These are phyloP conservation scores for Aphelinus certus DNA, from an alignment of 1,140 invertebrate genomes.

Conservation along the genomic window DNA sequence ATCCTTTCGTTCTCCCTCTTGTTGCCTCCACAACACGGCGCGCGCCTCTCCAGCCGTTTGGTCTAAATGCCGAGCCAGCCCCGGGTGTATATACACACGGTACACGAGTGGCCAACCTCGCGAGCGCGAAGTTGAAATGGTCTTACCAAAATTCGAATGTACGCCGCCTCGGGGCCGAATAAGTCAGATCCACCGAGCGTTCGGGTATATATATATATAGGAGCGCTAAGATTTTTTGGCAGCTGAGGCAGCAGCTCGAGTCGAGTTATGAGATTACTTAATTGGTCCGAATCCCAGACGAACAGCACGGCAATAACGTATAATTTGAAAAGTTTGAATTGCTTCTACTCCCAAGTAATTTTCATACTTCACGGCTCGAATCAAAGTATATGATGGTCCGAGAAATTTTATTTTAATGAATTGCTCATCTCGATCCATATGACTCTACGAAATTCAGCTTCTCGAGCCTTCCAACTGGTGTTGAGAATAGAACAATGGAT, in stretches of 20 bases:
- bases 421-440: too few species aligned
- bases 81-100: too few species aligned
- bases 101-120: background rate
- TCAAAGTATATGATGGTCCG: background rate
- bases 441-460: too few species aligned
- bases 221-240: background rate
- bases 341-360: background rate
- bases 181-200: background rate
- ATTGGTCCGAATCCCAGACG: constrained; percentile 1
- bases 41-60: background rate
- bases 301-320: constrained; percentile 4
- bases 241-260: too few species aligned
- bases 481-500: too few species aligned
- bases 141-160: background rate
- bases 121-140: constrained; percentile 1
- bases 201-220: constrained; percentile 11
- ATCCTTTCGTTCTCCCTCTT: background rate
- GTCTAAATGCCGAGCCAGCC: constrained; percentile 15
- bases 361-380: background rate
- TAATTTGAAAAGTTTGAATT: constrained; percentile 26
- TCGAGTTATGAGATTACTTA: constrained; percentile 13
- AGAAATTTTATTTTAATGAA: too few species aligned
- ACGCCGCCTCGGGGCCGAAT: background rate
- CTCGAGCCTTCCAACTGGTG: too few species aligned
- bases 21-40: too few species aligned